Percentiles rank a stretch among this genome's conserved stretches.
Conservation (phyloP, 2,797 vertebrate species). For the Typhlichthys subterraneus region DNA sequence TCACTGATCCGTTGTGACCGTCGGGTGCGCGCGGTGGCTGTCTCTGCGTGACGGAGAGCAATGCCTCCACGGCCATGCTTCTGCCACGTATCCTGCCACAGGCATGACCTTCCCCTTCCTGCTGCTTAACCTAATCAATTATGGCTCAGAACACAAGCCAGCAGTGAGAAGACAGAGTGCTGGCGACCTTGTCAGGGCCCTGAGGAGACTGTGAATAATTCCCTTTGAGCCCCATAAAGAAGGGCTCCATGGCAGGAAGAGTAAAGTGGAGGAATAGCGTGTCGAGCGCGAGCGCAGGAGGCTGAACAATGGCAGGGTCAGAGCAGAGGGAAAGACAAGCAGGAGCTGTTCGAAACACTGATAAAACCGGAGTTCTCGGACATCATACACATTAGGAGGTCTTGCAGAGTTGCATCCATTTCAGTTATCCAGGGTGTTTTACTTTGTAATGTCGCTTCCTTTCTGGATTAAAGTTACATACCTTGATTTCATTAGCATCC, state of each 20-base stretch:
- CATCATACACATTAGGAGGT: slow-evolving; percentile 4
- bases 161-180: slow-evolving; percentile 67
- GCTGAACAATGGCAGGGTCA: slow-evolving; percentile 28
- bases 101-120: slow-evolving; percentile 74
- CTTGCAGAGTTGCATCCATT: slow-evolving; percentile 2
- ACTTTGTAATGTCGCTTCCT: background rate
- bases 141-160: slow-evolving; percentile 79
- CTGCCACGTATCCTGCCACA: slow-evolving; percentile 62
- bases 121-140: slow-evolving; percentile 84
- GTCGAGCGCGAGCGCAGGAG: slow-evolving; percentile 29
- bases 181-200: slow-evolving; percentile 77
- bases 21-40: slow-evolving; percentile 34
- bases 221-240: slow-evolving; percentile 76
- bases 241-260: slow-evolving; percentile 51
- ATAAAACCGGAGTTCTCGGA: slow-evolving; percentile 17
- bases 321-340: slow-evolving; percentile 6
- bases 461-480: background rate
- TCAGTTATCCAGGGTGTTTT: background rate
- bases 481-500: background rate
- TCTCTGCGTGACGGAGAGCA: slow-evolving; percentile 67
- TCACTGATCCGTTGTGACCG: slow-evolving; percentile 19
- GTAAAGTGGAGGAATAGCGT: slow-evolving; percentile 43
- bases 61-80: slow-evolving; percentile 60
- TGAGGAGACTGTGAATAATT: slow-evolving; percentile 81
- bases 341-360: slow-evolving; percentile 15